Evolutionary conservation across 2,797 vertebrate genomes (phyloP), one percentile per base, ranked within the genome.

Genomic region (Brotula barbata): DNA sequence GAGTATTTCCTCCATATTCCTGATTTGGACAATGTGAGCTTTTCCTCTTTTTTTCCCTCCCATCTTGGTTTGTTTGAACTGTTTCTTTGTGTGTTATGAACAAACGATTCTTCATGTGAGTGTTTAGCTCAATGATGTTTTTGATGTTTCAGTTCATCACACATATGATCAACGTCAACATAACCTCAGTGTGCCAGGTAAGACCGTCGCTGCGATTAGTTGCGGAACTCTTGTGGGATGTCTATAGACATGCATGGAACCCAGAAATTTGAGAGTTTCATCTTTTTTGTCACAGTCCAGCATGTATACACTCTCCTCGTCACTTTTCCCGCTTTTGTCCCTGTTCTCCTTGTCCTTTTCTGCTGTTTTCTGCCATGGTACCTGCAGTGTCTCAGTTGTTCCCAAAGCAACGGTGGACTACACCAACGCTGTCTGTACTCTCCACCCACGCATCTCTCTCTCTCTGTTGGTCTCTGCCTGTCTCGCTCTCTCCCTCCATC

Each of bases 1-100:
- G 96, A 99, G 68, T 97, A 94, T 82, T 99, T 93, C 80, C 85
- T 97, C 21, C 89, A 95, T 1, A 56, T 99, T 62, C 94, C 95
- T 49, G 92, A 98, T 73, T 82, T 98, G 80, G 93, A 98, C 64
- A 90, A 90, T 0, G 97, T 98, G 78, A 96, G 95, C 92, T 40
- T n/a, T 3, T 31, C 7, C 43, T 45, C 5, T 49, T 22, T 39
- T 1, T 23, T 41, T 34, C 49, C 25, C 20, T 14, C 37, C n/a
- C 22, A 10, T 21, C 11, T 15, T 13, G 3, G 7, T 28, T 28
- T 4, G 7, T 7, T 7, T 28, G 25, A 28, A 28, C 4, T 15
- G 7, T 6, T 6, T 33, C 31, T 33, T 33, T 33, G 31, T 11
- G 4, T 28, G 25, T 28, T n/a, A n/a, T n/a, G n/a, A n/a, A n/a